Base-by-base conservation (phyloP, 2,797 vertebrate species). In the Scyliorhinus canicula region DNA sequence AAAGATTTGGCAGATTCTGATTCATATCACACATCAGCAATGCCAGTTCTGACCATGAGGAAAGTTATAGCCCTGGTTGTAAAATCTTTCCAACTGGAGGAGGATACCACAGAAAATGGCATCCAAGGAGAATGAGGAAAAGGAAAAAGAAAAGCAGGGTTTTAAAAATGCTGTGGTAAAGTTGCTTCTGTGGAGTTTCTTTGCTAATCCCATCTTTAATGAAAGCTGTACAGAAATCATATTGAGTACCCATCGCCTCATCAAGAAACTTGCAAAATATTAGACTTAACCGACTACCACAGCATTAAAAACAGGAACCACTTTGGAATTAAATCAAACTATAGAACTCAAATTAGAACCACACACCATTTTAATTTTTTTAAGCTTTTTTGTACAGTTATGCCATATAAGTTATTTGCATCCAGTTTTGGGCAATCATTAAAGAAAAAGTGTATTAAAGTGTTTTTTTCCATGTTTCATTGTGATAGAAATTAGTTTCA, bases 181-280 rank as follows among this genome's bases (percentile, higher is more conserved):
- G 67, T 74, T 74, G 93, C 67, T 94, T 94, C 93, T 94, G 93
- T 71, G 67, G 67, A 71, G 67, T 69, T 71, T 74, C 67, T 74
- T 28, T 74, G 93, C 67, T 74, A 74, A 74, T 94, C 67, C 93
- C 67, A 94, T 94, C 67, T 74, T 71, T 35, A 94, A 71, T 94
- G 67, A 94, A 71, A 94, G 67, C 67, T 94, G 67, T 74, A 94
- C 67, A 94, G 50, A 93, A 69, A 50, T 52, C 93, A 93, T 71
- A 71, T 93, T 44, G 65, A 26, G 67, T 52, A 71, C 93, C 65
- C 31, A 71, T 69, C 6, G 67, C 67, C 6, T 71, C 71, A 94
- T 26, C 93, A 94, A 94, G 44, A 94, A 74, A 94, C 67, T 94
- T 94, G 67, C 67, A 94, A 94, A 94, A 55, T 93, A 94, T 94